phyloP scores from a whole-genome alignment of 2,888 invertebrate species.

The Synergus laeviventris region DNA sequence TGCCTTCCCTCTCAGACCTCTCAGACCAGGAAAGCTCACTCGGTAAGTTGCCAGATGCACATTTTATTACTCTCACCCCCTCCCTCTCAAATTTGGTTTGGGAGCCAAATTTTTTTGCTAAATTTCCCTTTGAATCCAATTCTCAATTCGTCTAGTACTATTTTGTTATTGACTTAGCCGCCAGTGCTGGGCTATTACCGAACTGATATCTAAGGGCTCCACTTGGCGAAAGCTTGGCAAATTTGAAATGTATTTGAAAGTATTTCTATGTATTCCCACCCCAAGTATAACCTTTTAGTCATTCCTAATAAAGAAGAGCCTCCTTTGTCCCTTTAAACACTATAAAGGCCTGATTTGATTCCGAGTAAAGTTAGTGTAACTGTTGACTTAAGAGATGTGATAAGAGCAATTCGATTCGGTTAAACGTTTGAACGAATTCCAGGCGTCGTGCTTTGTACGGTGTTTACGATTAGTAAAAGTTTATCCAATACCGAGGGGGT shows the following conservation, averaged over 20 bases:
- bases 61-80: not conserved
- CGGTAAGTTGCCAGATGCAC: constrained; percentile 82
- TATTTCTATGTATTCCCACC: too few relatives aligned
- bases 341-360: constrained; percentile 13
- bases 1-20: constrained; percentile 92
- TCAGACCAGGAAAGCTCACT: constrained; percentile 93
- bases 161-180: too few relatives aligned
- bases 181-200: too few relatives aligned
- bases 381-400: constrained; percentile 2
- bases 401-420: constrained; percentile 30
- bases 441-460: not conserved
- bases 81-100: too few relatives aligned
- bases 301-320: not conserved
- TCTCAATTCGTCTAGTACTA: not conserved
- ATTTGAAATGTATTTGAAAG: too few relatives aligned
- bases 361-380: constrained; percentile 11
- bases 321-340: not conserved
- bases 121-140: not conserved
- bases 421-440: constrained; percentile 25
- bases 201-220: too few relatives aligned
- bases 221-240: too few relatives aligned
- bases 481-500: constrained; percentile 35
- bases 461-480: constrained; percentile 34
- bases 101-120: too few relatives aligned
- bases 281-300: too few relatives aligned